phyloP scores from a whole-genome alignment of 2,113 vertebrate species.

The Cricetomys ansorgei region DNA sequence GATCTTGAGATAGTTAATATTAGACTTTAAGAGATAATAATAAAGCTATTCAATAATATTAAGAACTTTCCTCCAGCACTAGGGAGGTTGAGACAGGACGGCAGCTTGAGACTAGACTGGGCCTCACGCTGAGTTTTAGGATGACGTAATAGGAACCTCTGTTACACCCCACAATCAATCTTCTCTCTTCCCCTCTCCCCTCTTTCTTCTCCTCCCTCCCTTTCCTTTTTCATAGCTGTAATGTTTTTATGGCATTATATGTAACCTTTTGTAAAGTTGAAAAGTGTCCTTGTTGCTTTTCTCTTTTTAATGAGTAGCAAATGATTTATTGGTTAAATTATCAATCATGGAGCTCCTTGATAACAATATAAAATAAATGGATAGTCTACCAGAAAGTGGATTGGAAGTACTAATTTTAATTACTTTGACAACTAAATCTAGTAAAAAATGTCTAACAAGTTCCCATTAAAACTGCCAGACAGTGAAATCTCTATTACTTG shows the following conservation, averaged over 20 bases:
- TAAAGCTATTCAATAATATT: slow-evolving; percentile 8
- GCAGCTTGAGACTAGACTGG: not conserved
- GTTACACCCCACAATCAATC: not conserved
- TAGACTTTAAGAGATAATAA: not conserved
- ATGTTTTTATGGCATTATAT: slow-evolving; percentile 20
- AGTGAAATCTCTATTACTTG: not conserved
- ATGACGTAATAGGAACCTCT: not conserved
- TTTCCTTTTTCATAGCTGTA: too few species aligned
- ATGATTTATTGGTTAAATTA: slow-evolving; percentile 49
- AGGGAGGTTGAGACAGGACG: not conserved
- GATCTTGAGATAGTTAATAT: not conserved
- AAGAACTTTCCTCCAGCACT: not conserved
- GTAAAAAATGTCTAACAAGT: not conserved
- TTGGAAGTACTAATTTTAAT: not conserved
- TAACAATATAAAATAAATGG: not conserved
- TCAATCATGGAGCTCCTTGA: not conserved
- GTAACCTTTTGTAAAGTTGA: not conserved
- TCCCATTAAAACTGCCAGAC: not conserved
- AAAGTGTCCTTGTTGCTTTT: not conserved
- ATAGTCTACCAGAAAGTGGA: not conserved
- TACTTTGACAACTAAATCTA: not conserved
- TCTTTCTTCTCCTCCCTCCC: not conserved
- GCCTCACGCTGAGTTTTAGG: not conserved
- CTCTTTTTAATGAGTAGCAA: not conserved
- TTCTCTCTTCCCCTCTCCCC: not conserved